Evolutionary conservation across 2,888 invertebrate species (phyloP), one percentile per base, ranked within the genome.

Genomic region (Anthoptus insignis): DNA sequence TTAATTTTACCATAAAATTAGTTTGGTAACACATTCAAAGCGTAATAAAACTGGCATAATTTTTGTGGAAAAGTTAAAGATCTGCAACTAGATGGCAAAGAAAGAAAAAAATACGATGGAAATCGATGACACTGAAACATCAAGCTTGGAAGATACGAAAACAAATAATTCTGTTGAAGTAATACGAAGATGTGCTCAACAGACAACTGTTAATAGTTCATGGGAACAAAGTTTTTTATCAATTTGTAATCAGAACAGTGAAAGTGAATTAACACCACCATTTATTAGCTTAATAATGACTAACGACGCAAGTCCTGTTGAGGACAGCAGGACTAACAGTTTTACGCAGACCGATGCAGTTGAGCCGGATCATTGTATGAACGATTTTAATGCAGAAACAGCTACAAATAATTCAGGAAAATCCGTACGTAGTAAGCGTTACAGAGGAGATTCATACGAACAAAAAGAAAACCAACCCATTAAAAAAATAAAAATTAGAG

Each of bases 401-500:
- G 81, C 81, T 3, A 82, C 82, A 61, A 84, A 88, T 29, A 81
- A 77, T 72, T 82, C 81, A 16, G 84, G 86, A 64, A 76, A 76
- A 32, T 79, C 72, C 63, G 67, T 82, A 66, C 69, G 79, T 57
- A 81, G 69, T 70, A 92, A 91, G 74, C 85, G 91, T 32, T 73
- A 76, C 27, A 83, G 90, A 76, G 77, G 79, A 21, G 82, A 85
- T 67, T 84, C 86, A 21, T 81, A 75, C 64, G 86, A 83, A 57
- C 87, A 88, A 58, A 75, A 75, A 11, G 77, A 80, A 53, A 58
- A 74, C 39, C 79, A 83, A 71, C 88, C 88, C 37, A 78, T 69
- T 73, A 92, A 92, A 73, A 91, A 88, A 71, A 81, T 80, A 1
- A 91, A 88, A 76, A 83, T 83, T 76, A 75, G 70, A n/a, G 81